Base-by-base conservation (phyloP, 2,888 invertebrate species). In the Xestoiulus laeticollis region DNA sequence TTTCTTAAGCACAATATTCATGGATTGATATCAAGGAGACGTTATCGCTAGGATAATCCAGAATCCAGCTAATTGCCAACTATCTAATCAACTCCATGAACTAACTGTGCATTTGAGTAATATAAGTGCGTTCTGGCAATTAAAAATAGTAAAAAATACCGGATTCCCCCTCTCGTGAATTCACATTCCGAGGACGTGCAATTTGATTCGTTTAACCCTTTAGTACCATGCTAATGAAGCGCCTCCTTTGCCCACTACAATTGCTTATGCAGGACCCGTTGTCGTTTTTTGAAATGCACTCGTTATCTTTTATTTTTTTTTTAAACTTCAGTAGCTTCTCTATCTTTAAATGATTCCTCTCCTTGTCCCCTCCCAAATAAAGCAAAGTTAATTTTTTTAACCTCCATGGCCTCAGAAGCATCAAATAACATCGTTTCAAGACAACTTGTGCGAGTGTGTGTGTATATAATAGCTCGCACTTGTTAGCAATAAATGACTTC, bases 401-500 rank as follows among this genome's bases (percentile, higher is more conserved):
- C 78, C 78, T 78, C 78, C 26, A 26, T 78, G 30, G 78, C 78
- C 30, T 78, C 30, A 78, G 78, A 78, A 78, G 78, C 78, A 78
- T 78, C 78, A 30, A 30, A 26, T 30, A 78, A 78, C 78, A 78
- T 78, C 78, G 5, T 68, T 68, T 26, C 68, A 1, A 68, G 68
- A 68, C 68, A 68, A 68, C 68, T 68, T 68, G 68, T 68, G 68
- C 68, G 68, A 68, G 68, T 68, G 59, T 59, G n/a, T n/a, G 78
- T 78, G 78, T 78, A 30, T 78, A 30, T 30, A 59, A 38, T 6
- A 78, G 78, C 78, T 78, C 78, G 78, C 78, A 78, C 78, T 78
- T 78, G 78, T 78, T 78, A 78, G 78, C 78, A 78, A 78, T 78
- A 78, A 78, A 78, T 78, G 78, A 78, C 78, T 78, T 78, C 78